Evolutionary conservation across 2,113 vertebrate species (phyloP).

Genomic region (Clarias magur): DNA sequence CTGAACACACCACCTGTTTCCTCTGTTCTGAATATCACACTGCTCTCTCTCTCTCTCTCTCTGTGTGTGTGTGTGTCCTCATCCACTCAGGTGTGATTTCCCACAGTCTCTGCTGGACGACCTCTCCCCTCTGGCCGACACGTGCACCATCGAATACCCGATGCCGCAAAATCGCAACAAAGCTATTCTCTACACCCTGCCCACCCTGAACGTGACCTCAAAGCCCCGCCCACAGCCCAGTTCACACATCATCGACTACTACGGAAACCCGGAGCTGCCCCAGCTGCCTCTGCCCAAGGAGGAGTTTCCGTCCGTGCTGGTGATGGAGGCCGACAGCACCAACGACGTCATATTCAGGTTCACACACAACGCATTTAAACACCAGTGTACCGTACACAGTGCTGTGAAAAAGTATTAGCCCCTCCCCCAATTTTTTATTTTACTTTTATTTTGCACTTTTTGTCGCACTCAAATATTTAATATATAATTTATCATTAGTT

Average conservation of each 20-base stretch:
- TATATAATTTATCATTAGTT: too few relatives aligned
- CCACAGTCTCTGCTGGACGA: constrained; percentile 79
- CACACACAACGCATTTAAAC: neutral
- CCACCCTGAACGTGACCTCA: constrained; percentile 55
- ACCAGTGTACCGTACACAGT: too few relatives aligned
- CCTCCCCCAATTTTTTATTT: too few relatives aligned
- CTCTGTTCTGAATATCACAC: neutral
- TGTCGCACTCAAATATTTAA: too few relatives aligned
- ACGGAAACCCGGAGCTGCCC: constrained; percentile 62
- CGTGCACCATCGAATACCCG: constrained; percentile 81
- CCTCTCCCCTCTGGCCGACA: constrained; percentile 77
- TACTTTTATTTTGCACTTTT: too few relatives aligned
- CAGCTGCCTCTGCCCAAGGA: constrained; percentile 74
- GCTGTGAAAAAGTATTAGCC: too few relatives aligned
- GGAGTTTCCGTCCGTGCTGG: constrained; percentile 82
- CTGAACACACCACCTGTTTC: neutral
- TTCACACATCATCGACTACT: constrained; percentile 47
- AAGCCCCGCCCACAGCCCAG: constrained; percentile 47
- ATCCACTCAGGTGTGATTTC: constrained; percentile 63
- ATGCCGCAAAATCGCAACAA: constrained; percentile 76
- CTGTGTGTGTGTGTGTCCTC: too few relatives aligned
- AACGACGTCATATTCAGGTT: constrained; percentile 84
- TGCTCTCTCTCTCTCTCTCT: neutral
- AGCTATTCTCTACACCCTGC: constrained; percentile 85
- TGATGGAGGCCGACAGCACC: constrained; percentile 80